Percentiles rank a stretch among this genome's conserved stretches.
Conservation (phyloP, 2,888 invertebrate genomes). For the Acleris laterana region DNA sequence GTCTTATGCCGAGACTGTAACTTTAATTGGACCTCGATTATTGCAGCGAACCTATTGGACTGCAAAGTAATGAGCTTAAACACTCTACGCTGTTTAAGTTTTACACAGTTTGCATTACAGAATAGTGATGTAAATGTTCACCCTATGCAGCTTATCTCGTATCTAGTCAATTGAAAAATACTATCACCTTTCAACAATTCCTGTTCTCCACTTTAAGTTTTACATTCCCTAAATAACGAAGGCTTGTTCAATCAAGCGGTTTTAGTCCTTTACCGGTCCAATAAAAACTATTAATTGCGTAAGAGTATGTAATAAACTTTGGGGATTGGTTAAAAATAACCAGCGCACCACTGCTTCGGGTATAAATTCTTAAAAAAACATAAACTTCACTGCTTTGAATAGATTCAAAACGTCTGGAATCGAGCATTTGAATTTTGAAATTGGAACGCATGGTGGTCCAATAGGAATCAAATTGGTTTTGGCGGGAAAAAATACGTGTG, state of each 20-base stretch:
- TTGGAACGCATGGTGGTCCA: slow-evolving; percentile 52
- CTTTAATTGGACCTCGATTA: slow-evolving; percentile 3
- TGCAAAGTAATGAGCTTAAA: too few species aligned
- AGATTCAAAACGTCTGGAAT: slow-evolving; percentile 51
- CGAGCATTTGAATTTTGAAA: slow-evolving; percentile 53
- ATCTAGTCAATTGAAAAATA: slow-evolving; percentile 18
- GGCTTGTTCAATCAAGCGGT: slow-evolving; percentile 67
- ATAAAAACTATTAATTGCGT: slow-evolving; percentile 84
- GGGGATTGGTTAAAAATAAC: slow-evolving; percentile 81
- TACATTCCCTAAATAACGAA: slow-evolving; percentile 56
- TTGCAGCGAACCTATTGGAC: neutral
- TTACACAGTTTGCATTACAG: neutral
- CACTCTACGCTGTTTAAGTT: neutral
- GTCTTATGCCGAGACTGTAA: slow-evolving; percentile 20
- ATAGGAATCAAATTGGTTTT: slow-evolving; percentile 72
- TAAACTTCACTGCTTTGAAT: slow-evolving; percentile 64
- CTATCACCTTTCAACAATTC: slow-evolving; percentile 15
- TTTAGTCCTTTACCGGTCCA: slow-evolving; percentile 79
- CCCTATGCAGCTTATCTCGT: slow-evolving; percentile 5
- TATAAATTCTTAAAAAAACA: slow-evolving; percentile 84
- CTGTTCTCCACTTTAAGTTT: slow-evolving; percentile 25
- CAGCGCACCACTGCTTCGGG: slow-evolving; percentile 66
- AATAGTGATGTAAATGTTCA: slow-evolving; percentile 3
- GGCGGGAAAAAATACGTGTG: slow-evolving; percentile 61
- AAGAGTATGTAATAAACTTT: slow-evolving; percentile 81